Conservation (phyloP, 2,113 vertebrate genomes). For the Pollimyrus isidori region DNA sequence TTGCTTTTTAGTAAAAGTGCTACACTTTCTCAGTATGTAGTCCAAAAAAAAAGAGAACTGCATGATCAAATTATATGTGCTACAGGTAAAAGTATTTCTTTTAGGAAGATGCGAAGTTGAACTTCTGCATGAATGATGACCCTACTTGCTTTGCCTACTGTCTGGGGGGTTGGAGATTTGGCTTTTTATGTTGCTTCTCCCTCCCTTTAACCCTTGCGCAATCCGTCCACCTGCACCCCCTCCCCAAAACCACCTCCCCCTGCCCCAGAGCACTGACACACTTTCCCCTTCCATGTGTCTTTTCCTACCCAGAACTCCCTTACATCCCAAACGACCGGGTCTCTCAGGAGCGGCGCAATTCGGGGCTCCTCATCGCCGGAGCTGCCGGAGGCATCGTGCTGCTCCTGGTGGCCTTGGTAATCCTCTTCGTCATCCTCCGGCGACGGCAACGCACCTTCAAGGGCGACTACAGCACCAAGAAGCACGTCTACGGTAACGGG, state of each 20-base stretch:
- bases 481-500: conserved; percentile 77
- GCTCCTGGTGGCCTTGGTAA: conserved; percentile 65
- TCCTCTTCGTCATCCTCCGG: conserved; percentile 66
- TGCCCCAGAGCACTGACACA: conserved; percentile 59
- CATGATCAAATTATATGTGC: not conserved
- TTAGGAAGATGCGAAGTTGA: not conserved
- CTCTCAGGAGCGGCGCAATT: conserved; percentile 50
- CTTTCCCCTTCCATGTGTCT: conserved; percentile 71
- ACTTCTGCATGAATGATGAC: not conserved
- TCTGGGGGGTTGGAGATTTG: not conserved
- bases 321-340: conserved; percentile 64
- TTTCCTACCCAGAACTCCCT: conserved; percentile 81
- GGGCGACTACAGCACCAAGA: conserved; percentile 85
- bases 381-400: conserved; percentile 68
- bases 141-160: not conserved
- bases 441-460: conserved; percentile 78
- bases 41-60: not conserved
- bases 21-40: not conserved
- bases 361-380: conserved; percentile 67
- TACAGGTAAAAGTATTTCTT: not conserved
- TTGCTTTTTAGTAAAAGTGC: not conserved
- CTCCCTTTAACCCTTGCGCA: conserved; percentile 42
- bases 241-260: conserved; percentile 13
- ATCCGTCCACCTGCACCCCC: not conserved
- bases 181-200: conserved; percentile 39